Base-by-base conservation (phyloP, 2,113 vertebrate genomes). In the Taxidea taxus region DNA sequence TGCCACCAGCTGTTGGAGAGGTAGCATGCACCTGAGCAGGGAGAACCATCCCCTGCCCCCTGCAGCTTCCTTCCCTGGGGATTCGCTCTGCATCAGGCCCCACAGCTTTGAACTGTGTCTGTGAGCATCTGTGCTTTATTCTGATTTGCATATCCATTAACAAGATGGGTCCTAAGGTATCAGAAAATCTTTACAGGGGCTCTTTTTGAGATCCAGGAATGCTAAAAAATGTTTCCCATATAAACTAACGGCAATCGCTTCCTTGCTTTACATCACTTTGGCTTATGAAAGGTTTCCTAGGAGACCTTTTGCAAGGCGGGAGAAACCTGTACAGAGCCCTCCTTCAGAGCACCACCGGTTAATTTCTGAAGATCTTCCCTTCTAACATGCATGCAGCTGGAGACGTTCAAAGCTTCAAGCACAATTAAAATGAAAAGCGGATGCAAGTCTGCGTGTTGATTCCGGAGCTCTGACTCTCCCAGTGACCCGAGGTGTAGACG, bases 361-460 rank as follows among this genome's bases (percentile, higher is more conserved):
- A 3, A 27, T 91, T 93, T 96, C 42, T 70, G 37, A 88, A 86
- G 60, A 27, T 64, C 64, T 60, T 64, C n/a, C 9, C 64, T 21
- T 58, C 56, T 15, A 27, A 47, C 3, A 23, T 2, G 11, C 1
- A 23, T 9, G 54, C 8, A 27, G 16, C 58, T 14, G 44, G 64
- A 49, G 90, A 82, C 23, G 15, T 4, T 42, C 21, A 62, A 88
- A 25, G n/a, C 68, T 81, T 54, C 42, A 4, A n/a, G 49, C 4
- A 31, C 54, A 49, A 37, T 66, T 64, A 49, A 77, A 78, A 80
- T 44, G 54, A 84, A 49, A 42, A 78, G 42, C 23, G 13, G 21
- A 54, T 62, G 34, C 23, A 31, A 75, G n/a, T 4, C 34, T 21
- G 3, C 0, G 3, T 3, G 27, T 4, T 47, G 44, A n/a, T 37